phyloP scores from a whole-genome alignment of 2,797 vertebrate species.

The Hydrocynus forskahlii region DNA sequence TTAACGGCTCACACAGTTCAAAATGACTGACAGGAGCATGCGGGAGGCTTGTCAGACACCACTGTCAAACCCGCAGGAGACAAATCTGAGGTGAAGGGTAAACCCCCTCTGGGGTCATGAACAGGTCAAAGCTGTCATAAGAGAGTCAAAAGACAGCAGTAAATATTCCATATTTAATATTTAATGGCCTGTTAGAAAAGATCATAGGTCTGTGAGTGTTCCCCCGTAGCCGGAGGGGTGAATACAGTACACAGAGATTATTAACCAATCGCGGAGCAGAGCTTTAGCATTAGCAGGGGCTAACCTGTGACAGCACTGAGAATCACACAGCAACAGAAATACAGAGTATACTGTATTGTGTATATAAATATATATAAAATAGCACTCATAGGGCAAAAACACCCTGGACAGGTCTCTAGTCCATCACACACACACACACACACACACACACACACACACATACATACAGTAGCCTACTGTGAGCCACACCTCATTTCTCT shows the following conservation, averaged over 20 bases:
- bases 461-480: too few species aligned
- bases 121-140: neutral
- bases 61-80: neutral
- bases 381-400: too few species aligned
- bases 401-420: too few species aligned
- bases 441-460: too few species aligned
- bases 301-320: too few species aligned
- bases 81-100: neutral
- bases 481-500: too few species aligned
- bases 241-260: neutral
- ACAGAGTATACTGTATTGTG: too few species aligned
- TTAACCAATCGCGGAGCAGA: neutral
- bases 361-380: too few species aligned
- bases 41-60: neutral
- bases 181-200: neutral
- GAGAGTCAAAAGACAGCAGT: neutral
- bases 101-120: neutral
- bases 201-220: neutral
- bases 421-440: too few species aligned
- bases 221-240: neutral
- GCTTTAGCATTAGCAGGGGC: neutral
- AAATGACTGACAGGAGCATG: neutral
- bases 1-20: neutral
- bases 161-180: neutral
- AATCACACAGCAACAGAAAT: too few species aligned